phyloP scores from a whole-genome alignment of 1,140 invertebrate genomes.

The Bombyx mori region DNA sequence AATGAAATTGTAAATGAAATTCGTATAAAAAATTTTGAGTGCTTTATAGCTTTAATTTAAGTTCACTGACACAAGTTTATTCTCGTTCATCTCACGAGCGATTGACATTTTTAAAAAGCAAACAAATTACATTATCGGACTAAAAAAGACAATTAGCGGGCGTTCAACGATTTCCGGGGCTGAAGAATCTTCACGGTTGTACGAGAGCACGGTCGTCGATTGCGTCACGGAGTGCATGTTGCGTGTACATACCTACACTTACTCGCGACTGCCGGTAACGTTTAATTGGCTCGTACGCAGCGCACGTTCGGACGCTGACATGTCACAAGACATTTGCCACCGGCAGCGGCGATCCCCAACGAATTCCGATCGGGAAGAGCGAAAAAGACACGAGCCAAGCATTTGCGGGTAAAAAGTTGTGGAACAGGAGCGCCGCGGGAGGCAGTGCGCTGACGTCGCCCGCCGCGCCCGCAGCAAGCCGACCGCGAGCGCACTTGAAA shows the following conservation, averaged over 20 bases:
- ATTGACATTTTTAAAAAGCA: conserved; percentile 1
- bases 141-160: conserved; percentile 9
- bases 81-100: too few relatives aligned
- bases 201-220: conserved; percentile 33
- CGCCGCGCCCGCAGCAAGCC: conserved; percentile 12
- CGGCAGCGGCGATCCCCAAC: conserved; percentile 62
- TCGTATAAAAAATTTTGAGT: too few relatives aligned
- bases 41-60: too few relatives aligned
- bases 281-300: conserved; percentile 61
- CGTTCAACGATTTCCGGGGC: conserved; percentile 30
- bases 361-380: conserved; percentile 66
- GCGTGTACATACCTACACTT: conserved; percentile 25
- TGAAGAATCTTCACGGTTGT: conserved; percentile 43
- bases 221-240: conserved; percentile 26
- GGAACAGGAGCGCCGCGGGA: conserved; percentile 48
- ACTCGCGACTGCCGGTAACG: conserved; percentile 4
- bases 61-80: too few relatives aligned
- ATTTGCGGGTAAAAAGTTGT: conserved; percentile 57
- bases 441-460: conserved; percentile 32
- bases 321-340: conserved; percentile 65
- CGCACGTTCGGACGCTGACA: conserved; percentile 58
- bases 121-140: conserved; percentile 2
- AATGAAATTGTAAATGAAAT: too few relatives aligned
- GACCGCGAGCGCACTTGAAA: conserved; percentile 6
- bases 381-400: conserved; percentile 67